Base-by-base conservation (phyloP, 2,113 vertebrate species). In the Bubo blakistoni region DNA sequence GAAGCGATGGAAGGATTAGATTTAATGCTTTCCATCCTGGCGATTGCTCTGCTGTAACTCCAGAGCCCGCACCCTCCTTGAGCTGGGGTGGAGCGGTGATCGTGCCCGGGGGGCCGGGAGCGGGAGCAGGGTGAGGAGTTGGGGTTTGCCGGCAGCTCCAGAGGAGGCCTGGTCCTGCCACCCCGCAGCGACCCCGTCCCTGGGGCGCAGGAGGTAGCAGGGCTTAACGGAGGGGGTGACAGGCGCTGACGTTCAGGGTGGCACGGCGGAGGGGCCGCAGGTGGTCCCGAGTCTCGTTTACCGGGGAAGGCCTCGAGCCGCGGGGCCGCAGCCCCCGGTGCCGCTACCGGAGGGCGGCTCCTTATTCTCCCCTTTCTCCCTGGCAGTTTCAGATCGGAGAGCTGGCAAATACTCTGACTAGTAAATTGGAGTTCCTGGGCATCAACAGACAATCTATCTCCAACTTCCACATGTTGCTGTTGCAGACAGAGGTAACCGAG, bases 361-460 rank as follows among this genome's bases (percentile, higher is more conserved):
- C 72, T 97, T 51, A 97, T 91, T 94, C 54, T 77, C 32, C 58
- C 63, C 74, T 95, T 94, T 92, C 63, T 97, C 79, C 81, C 94
- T 54, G 97, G 94, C 96, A 99, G 99, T 99, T 99, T 98, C 99
- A 99, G 98, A 99, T 99, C 63, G 99, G 99, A 98, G 99, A 99
- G 97, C 98, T 99, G 97, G 99, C 99, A 58, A 99, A 99, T 96
- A 99, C 99, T 83, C 98, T 99, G 97, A 99, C 99, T 90, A 99
- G 98, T 98, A 99, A 99, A 98, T 98, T 99, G 98, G 99, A 99
- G 96, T 99, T 99, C 96, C 97, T 99, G 92, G 99, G 99, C 93
- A 99, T 99, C 97, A 99, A 98, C 98, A 99, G 99, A 97, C 99
- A 99, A 91, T 98, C 98, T 66, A 98, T 99, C 98, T 99, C 99